Conservation (phyloP, 2,888 invertebrate species). For the Tetheella fluctuosa region DNA sequence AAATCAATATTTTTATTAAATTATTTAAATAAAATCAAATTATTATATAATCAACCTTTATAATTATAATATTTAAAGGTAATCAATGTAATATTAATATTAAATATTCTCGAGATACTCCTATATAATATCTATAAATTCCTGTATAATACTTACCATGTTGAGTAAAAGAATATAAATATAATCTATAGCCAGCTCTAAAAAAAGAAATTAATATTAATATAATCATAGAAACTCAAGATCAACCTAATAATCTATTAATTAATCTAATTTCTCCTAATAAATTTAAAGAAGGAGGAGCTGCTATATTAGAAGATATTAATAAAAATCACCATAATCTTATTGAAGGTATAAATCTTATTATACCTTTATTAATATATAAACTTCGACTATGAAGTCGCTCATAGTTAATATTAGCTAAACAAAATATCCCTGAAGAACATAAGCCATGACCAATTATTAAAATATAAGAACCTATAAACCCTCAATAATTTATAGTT, state of each 20-base stretch:
- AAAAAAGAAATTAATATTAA: constrained; percentile 86
- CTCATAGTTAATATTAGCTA: constrained; percentile 86
- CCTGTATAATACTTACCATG: constrained; percentile 83
- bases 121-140: constrained; percentile 76
- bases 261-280: constrained; percentile 87
- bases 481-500: constrained; percentile 82
- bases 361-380: constrained; percentile 86
- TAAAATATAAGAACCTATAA: constrained; percentile 80
- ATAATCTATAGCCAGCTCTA: constrained; percentile 86
- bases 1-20: constrained; percentile 88
- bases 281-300: constrained; percentile 88
- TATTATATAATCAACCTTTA: constrained; percentile 79
- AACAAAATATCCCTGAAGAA: constrained; percentile 87
- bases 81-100: constrained; percentile 86
- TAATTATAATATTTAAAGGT: constrained; percentile 85
- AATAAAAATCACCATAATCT: constrained; percentile 87
- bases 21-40: constrained; percentile 85
- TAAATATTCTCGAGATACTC: constrained; percentile 83
- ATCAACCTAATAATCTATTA: constrained; percentile 83
- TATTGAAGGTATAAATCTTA: constrained; percentile 84
- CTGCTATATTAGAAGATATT: constrained; percentile 85
- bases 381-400: constrained; percentile 85
- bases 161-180: constrained; percentile 86
- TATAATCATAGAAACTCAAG: constrained; percentile 74
- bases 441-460: constrained; percentile 87